Conservation (phyloP, 2,888 invertebrate genomes). For the Rhaphigaster nebulosa region DNA sequence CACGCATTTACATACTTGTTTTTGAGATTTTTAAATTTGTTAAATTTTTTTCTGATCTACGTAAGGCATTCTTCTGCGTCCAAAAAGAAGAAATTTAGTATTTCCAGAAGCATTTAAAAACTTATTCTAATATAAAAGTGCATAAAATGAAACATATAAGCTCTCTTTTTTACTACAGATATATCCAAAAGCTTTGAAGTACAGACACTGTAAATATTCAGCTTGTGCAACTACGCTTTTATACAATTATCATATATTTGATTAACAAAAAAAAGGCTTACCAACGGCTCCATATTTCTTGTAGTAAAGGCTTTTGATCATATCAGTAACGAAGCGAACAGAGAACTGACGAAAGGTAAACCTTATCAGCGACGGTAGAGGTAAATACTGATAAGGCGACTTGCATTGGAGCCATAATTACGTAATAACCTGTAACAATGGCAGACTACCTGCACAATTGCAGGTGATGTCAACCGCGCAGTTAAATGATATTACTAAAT, state of each 20-base stretch:
- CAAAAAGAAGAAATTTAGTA: no score
- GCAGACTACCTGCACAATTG: not conserved
- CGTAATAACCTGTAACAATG: not conserved
- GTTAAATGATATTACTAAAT: not conserved
- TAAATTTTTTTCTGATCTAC: no score
- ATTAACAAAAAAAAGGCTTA: not conserved
- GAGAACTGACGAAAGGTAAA: constrained; percentile 6
- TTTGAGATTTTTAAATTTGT: no score
- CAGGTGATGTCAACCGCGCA: not conserved
- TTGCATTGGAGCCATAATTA: constrained; percentile 4
- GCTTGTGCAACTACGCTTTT: not conserved
- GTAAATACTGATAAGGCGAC: constrained; percentile 39
- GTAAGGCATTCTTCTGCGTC: no score
- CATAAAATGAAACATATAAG: no score
- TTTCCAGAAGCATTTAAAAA: no score
- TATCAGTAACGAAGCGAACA: constrained; percentile 16
- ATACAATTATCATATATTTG: not conserved
- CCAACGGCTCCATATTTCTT: constrained; percentile 50
- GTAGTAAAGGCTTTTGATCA: constrained; percentile 50
- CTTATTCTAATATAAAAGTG: no score
- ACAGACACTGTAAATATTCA: not conserved
- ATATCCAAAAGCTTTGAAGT: no score
- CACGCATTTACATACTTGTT: no score
- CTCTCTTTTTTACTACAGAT: no score
- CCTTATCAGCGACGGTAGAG: not conserved